phyloP scores from a whole-genome alignment of 2,888 invertebrate species.

The Cartodere bifasciata region DNA sequence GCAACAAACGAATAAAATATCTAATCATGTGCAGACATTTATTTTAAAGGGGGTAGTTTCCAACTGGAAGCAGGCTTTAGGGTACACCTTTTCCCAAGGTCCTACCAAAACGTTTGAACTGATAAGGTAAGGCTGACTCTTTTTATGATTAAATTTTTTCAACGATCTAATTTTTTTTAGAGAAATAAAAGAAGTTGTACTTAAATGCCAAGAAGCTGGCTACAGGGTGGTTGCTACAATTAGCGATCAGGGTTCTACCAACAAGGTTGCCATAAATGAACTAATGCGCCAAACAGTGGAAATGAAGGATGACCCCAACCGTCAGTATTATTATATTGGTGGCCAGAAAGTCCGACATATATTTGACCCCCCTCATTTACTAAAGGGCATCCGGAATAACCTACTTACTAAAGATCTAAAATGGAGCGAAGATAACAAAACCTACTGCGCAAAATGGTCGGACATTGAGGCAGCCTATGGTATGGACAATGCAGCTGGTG shows the following conservation, averaged over 20 bases:
- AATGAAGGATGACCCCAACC: not conserved
- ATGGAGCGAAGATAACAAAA: not conserved
- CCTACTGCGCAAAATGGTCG: conserved; percentile 6
- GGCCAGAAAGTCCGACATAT: conserved; percentile 5
- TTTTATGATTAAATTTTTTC: too few species aligned
- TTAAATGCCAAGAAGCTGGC: not conserved
- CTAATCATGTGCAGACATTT: too few species aligned
- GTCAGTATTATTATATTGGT: not conserved
- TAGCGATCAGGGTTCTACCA: conserved; percentile 1
- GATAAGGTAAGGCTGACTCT: too few species aligned
- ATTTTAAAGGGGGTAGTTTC: too few species aligned
- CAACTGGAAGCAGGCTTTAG: too few species aligned
- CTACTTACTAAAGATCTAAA: conserved; percentile 9
- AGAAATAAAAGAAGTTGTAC: conserved; percentile 1
- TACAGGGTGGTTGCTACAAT: not conserved
- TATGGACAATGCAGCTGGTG: conserved; percentile 5
- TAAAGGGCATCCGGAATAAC: conserved; percentile 11
- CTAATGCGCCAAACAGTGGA: too few species aligned
- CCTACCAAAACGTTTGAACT: too few species aligned
- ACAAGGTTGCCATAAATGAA: not conserved
- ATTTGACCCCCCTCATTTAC: conserved; percentile 10
- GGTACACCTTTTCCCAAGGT: too few species aligned
- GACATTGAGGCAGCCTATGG: conserved; percentile 7
- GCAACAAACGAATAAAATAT: too few species aligned
- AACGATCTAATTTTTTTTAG: too few species aligned